Evolutionary conservation across 2,888 invertebrate genomes (phyloP), one percentile per base, ranked within the genome.

Genomic region (Artemia sp.): DNA sequence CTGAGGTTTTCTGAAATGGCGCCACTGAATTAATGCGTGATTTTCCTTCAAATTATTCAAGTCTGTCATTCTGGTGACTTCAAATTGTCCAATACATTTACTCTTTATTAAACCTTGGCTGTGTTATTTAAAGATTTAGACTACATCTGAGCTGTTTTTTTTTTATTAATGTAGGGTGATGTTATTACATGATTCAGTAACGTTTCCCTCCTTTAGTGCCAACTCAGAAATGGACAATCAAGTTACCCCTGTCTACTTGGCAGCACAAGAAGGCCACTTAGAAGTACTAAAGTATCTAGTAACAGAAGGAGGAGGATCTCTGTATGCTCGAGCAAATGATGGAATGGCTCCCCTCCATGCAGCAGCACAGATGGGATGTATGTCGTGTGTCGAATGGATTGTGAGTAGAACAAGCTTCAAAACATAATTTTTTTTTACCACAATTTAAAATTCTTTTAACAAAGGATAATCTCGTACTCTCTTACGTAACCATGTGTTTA

Each of bases 191-290:
- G 9, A 12, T 51, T 12, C 12, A 24, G n/a, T 14, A 38, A 72
- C 72, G 70, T 70, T 69, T 70, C 72, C 72, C 75, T 75, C 69
- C 79, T 82, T 68, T 83, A 89, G 90, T 81, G 90, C 91, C 74
- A 91, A 92, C 81, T 87, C 88, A 75, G 90, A 90, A 79, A 90
- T 91, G 89, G 90, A 90, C 81, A 91, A 90, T 79, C 91, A 91
- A 79, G 90, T 90, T 74, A 91, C 91, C 52, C 89, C 91, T 67
- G 89, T 90, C 52, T 92, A 92, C 79, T 81, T 92, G 76, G 91
- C 92, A 12, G 89, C 91, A 1, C 91, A 92, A 80, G 90, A 90
- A 76, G 91, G 92, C 1, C 90, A 91, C 78, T 81, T 90, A 75
- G 90, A 90, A 67, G 90, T 91, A 67, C 83, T 92, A 70, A 87